Evolutionary conservation across 1,140 invertebrate genomes (phyloP).

Genomic region (Melanaphis sacchari): DNA sequence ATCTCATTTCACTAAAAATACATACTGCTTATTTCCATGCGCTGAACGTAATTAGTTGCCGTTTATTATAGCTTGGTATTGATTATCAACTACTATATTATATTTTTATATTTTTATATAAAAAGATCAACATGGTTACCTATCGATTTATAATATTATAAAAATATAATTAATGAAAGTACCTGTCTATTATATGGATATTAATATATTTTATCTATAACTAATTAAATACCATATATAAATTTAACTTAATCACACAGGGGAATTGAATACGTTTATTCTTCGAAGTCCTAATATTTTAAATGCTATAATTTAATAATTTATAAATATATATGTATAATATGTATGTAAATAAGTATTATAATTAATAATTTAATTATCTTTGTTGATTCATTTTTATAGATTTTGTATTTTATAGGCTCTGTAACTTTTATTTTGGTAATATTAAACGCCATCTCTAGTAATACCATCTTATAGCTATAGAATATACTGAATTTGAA

Average conservation of each 20-base stretch:
- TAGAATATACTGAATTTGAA: background rate
- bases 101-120: too few species aligned
- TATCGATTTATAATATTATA: background rate
- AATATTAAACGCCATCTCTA: too few species aligned
- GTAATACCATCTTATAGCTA: too few species aligned
- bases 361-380: background rate
- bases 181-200: background rate
- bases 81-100: too few species aligned
- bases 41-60: too few species aligned
- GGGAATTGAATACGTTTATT: background rate
- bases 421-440: background rate
- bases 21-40: background rate
- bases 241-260: background rate
- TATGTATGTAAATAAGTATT: background rate
- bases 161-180: background rate
- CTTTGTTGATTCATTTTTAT: background rate
- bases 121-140: too few species aligned
- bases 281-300: background rate
- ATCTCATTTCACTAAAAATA: background rate
- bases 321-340: background rate
- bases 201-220: background rate
- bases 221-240: background rate
- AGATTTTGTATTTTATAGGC: background rate
- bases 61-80: too few species aligned
- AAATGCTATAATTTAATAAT: background rate